These are phyloP conservation scores for Limanda limanda DNA, from an alignment of 2,113 vertebrate species.

Conservation along the genomic window DNA sequence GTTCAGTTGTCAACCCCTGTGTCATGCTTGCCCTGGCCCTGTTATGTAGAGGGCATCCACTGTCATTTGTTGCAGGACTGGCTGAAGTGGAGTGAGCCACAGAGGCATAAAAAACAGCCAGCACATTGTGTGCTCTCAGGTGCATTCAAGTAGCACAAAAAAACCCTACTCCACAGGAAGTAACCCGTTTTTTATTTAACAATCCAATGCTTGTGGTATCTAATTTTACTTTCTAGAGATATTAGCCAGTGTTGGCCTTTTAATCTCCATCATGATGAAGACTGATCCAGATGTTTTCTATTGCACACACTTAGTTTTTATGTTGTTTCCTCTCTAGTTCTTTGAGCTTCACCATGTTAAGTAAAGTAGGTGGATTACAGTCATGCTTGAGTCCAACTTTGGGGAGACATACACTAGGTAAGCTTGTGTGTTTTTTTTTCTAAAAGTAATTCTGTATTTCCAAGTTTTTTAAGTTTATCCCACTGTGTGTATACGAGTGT, in stretches of 20 bases:
- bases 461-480: slow-evolving; percentile 61
- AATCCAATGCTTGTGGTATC: slow-evolving; percentile 27
- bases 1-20: slow-evolving; percentile 83
- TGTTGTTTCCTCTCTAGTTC: slow-evolving; percentile 46
- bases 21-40: slow-evolving; percentile 82
- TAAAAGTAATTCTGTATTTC: slow-evolving; percentile 16
- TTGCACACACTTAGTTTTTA: slow-evolving; percentile 8
- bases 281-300: slow-evolving; percentile 32
- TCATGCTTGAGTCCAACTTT: slow-evolving; percentile 55
- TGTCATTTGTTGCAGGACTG: slow-evolving; percentile 82
- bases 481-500: slow-evolving; percentile 8
- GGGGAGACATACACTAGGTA: slow-evolving; percentile 31
- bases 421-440: slow-evolving; percentile 25
- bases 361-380: slow-evolving; percentile 61
- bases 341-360: slow-evolving; percentile 46
- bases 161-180: slow-evolving; percentile 23
- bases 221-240: neutral
- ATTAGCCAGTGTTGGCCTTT: slow-evolving; percentile 25
- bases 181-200: slow-evolving; percentile 37
- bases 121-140: slow-evolving; percentile 51
- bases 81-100: slow-evolving; percentile 71
- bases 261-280: slow-evolving; percentile 16
- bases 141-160: slow-evolving; percentile 31
- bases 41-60: slow-evolving; percentile 82
- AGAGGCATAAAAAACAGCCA: slow-evolving; percentile 50